Base-by-base conservation (phyloP, 1,140 invertebrate species). In the Samia ricini region DNA sequence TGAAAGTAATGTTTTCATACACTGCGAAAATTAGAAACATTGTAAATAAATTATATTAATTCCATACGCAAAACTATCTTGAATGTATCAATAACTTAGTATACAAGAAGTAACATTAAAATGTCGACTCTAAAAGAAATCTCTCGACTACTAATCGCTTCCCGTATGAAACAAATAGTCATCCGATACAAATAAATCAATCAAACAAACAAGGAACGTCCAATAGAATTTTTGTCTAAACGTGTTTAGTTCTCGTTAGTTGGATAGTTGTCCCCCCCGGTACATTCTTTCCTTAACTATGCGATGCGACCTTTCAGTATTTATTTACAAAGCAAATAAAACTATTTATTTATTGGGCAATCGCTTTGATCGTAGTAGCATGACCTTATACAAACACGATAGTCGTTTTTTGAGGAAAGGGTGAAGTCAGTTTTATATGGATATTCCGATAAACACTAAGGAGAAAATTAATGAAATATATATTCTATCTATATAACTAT, bases 291-390 rank as follows among this genome's bases (percentile, higher is more conserved):
- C 36, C 56, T 65, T 65, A 85, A 85, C 76, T 88, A 88, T 85
- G 79, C 73, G 64, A 66, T 72, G 70, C 70, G 68, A 61, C 68
- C 71, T 79, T 72, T 76, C 71, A 70, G 71, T 80, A 85, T 85
- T 80, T 86, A 85, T 88, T 88, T 85, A 84, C 81, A 79, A 76
- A 88, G 79, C 74, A 80, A 85, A 86, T 86, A 81, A 15, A 84
- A 84, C 74, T 85, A 88, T 88, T 88, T 88, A 88, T 88, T 84
- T 84, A 84, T 81, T 81, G 77, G 73, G 64, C 79, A 60, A 78
- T 79, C 73, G 77, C 82, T 88, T 88, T 87, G 85, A 88, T 88
- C 83, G 73, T 67, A n/a, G n/a, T n/a, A 66, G 73, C 77, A 74
- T 84, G 81, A 77, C 76, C 78, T 71, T 66, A 69, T 81, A 81